Evolutionary conservation across 2,888 invertebrate species (phyloP).

Genomic region (Pogonocherus hispidulus): DNA sequence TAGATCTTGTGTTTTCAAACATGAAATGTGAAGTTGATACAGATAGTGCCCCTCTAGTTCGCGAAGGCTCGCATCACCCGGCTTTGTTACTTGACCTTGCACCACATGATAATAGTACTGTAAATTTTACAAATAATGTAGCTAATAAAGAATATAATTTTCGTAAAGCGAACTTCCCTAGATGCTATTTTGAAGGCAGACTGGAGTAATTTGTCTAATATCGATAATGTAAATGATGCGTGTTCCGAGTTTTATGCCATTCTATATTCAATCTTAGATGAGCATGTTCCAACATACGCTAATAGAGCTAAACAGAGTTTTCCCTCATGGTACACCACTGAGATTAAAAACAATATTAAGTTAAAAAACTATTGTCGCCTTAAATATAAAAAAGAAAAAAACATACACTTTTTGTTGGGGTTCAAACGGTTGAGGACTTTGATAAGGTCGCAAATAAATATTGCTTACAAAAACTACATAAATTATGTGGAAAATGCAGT

Average conservation of each 20-base stretch:
- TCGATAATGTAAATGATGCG: too few species aligned
- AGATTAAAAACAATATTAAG: neutral
- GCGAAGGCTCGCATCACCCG: neutral
- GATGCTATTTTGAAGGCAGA: too few species aligned
- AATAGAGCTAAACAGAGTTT: neutral
- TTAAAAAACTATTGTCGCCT: too few species aligned
- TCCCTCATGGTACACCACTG: neutral
- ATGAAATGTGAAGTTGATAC: neutral
- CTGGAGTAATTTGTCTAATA: too few species aligned
- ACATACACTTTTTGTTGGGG: neutral
- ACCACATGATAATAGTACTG: neutral
- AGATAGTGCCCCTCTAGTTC: neutral
- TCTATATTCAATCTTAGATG: neutral
- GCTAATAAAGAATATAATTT: too few species aligned
- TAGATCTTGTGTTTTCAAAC: neutral
- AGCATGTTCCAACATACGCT: neutral
- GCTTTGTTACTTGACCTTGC: neutral
- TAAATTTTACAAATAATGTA: too few species aligned
- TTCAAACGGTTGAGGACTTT: neutral
- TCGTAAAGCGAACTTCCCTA: too few species aligned
- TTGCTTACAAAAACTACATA: too few species aligned
- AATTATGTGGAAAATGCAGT: too few species aligned
- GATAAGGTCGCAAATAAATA: too few species aligned
- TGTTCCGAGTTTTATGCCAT: neutral
- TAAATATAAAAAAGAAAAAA: neutral